Evolutionary conservation across 2,888 invertebrate genomes (phyloP), one percentile per base, ranked within the genome.

Genomic region (Eulithis prunata): DNA sequence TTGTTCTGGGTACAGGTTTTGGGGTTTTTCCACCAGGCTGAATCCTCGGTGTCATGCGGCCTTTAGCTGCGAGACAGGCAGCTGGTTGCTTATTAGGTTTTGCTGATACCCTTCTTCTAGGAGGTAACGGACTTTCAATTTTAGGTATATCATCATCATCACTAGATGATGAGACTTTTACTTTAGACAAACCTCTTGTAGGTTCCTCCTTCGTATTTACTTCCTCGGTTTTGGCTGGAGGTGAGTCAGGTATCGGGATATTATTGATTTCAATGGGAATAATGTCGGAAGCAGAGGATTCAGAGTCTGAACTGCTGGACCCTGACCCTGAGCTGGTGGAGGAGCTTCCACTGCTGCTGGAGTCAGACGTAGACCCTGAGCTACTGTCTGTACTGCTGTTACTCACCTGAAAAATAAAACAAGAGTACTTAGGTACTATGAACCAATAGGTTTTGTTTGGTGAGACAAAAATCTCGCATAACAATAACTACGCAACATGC

Each of bases 261-360:
- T 68, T 58, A 1, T 79, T 74, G 8, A 81, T 71, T 0, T 77
- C 71, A n/a, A 78, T 79, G 60, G 88, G 87, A 10, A 81, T 78
- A 13, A n/a, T n/a, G n/a, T 90, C 90, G 0, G 91, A 94, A 2
- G 93, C 92, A 0, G 96, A 95, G 0, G 96, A 95, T 71, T 96
- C 96, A 0, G 95, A 95, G 73, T 96, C 97, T 0, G 95, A 95
- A 75, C 95, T 96, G 47, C 95, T 95, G 3, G 95, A 95, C 0
- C 94, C 96, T 4, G 96, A 95, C 49, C 95, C 96, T 0, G 96
- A 95, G 62, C 95, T 95, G 68, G 95, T 95, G 0, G 96, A 95
- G 0, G 95, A 95, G 66, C 95, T 95, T 47, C 95, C 95, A 76
- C 96, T 95, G 64, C 94, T 94, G 77, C 94, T 96, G 0, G 95